Conservation (phyloP, 1,140 invertebrate genomes). For the Spodoptera litura region DNA sequence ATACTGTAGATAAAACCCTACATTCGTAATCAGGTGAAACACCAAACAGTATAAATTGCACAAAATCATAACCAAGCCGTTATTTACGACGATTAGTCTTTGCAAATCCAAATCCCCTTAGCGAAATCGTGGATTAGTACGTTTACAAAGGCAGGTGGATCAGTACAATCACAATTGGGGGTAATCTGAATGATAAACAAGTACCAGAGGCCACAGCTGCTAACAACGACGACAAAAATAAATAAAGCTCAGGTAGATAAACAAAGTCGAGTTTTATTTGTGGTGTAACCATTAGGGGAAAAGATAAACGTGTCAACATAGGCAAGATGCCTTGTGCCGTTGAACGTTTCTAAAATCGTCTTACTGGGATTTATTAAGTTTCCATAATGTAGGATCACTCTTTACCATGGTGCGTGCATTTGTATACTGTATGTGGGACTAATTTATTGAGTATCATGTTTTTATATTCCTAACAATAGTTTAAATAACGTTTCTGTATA, state of each 20-base stretch:
- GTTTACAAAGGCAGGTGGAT: constrained; percentile 54
- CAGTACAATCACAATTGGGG: constrained; percentile 59
- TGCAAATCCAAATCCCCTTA: constrained; percentile 33
- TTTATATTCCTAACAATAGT: no score
- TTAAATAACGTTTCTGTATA: no score
- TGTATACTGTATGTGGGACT: no score
- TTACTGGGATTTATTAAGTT: not conserved
- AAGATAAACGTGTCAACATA: constrained; percentile 59
- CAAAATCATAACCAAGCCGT: constrained; percentile 7
- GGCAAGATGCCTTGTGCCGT: not conserved
- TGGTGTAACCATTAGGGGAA: constrained; percentile 75
- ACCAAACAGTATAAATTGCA: no score
- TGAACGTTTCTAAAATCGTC: not conserved
- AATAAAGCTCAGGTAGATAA: constrained; percentile 72
- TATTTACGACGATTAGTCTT: constrained; percentile 37
- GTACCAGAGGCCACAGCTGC: constrained; percentile 60
- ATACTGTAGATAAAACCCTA: no score
- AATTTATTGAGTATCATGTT: no score
- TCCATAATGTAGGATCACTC: no score
- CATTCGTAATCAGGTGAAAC: no score
- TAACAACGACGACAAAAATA: constrained; percentile 71
- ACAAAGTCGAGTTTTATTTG: constrained; percentile 77
- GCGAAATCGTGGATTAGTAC: constrained; percentile 38
- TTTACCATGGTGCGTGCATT: no score
- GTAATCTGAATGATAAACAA: constrained; percentile 73